phyloP scores from a whole-genome alignment of 1,140 invertebrate genomes.

The Drosophila ficusphila region DNA sequence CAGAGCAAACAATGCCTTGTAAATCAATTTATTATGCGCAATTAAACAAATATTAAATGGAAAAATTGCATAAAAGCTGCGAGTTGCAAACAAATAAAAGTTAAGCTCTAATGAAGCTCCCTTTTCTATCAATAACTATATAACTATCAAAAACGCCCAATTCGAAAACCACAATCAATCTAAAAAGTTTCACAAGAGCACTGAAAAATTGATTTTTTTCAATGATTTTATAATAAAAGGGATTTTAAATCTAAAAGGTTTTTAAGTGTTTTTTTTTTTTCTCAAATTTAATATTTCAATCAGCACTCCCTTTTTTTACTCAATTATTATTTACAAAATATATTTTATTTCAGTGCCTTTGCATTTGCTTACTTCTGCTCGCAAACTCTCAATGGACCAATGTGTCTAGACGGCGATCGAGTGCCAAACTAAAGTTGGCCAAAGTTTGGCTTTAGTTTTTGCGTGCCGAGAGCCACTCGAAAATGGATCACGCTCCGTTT shows the following conservation, averaged over 20 bases:
- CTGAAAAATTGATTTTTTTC: not conserved
- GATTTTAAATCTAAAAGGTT: too few species aligned
- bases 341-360: conserved; percentile 18
- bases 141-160: not conserved
- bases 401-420: conserved; percentile 56
- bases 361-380: conserved; percentile 6
- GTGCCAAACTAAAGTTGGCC: conserved; percentile 26
- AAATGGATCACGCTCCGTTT: conserved; percentile 13
- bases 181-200: not conserved
- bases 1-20: conserved; percentile 16
- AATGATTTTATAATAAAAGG: not conserved
- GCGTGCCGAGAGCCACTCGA: not conserved
- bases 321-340: too few species aligned
- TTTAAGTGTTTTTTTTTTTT: too few species aligned
- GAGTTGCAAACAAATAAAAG: conserved; percentile 3
- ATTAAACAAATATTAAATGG: conserved; percentile 47
- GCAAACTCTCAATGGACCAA: conserved; percentile 37
- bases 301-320: too few species aligned
- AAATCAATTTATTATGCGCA: conserved; percentile 53
- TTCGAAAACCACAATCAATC: conserved; percentile 2
- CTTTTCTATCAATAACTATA: not conserved
- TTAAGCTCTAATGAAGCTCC: conserved; percentile 1
- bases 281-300: too few species aligned
- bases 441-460: conserved; percentile 34
- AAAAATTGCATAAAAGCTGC: conserved; percentile 1